These are phyloP conservation scores for Bedellia somnulentella DNA, from an alignment of 2,888 invertebrate genomes.

Conservation along the genomic window DNA sequence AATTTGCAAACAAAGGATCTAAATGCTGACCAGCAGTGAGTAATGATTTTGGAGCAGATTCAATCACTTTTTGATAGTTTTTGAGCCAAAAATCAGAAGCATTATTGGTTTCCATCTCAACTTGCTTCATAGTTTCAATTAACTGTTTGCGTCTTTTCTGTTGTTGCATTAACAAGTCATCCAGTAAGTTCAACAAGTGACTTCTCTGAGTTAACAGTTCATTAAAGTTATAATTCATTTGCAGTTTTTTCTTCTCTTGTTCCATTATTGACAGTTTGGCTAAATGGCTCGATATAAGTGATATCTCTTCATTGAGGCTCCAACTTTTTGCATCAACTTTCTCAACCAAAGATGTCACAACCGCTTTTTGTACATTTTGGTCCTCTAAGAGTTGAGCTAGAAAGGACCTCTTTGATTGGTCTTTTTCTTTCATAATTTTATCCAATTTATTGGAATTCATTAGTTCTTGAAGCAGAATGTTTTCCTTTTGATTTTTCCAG, in stretches of 20 bases:
- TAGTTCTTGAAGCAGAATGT: conserved; percentile 56
- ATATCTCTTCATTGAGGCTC: conserved; percentile 76
- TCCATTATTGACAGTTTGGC: conserved; percentile 73
- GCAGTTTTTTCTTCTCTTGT: conserved; percentile 68
- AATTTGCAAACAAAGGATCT: conserved; percentile 69
- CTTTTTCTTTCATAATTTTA: conserved; percentile 63
- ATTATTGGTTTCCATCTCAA: conserved; percentile 64
- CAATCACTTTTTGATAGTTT: conserved; percentile 82
- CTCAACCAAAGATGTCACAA: conserved; percentile 71
- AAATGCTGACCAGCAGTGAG: conserved; percentile 63
- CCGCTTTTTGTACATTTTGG: conserved; percentile 71
- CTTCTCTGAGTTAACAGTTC: conserved; percentile 70
- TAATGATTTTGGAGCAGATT: conserved; percentile 70
- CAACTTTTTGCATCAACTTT: conserved; percentile 74
- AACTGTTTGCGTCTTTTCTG: conserved; percentile 66
- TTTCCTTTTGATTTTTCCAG: conserved; percentile 66
- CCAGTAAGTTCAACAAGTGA: conserved; percentile 66
- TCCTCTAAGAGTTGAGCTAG: conserved; percentile 66
- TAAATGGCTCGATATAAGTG: conserved; percentile 70
- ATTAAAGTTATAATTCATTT: conserved; percentile 69
- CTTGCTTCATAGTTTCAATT: conserved; percentile 67
- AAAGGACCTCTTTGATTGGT: conserved; percentile 61
- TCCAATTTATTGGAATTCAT: conserved; percentile 63
- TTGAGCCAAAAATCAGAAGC: conserved; percentile 71
- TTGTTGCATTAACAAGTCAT: conserved; percentile 71